Conservation (phyloP, 2,888 invertebrate genomes). For the Diadromus collaris region DNA sequence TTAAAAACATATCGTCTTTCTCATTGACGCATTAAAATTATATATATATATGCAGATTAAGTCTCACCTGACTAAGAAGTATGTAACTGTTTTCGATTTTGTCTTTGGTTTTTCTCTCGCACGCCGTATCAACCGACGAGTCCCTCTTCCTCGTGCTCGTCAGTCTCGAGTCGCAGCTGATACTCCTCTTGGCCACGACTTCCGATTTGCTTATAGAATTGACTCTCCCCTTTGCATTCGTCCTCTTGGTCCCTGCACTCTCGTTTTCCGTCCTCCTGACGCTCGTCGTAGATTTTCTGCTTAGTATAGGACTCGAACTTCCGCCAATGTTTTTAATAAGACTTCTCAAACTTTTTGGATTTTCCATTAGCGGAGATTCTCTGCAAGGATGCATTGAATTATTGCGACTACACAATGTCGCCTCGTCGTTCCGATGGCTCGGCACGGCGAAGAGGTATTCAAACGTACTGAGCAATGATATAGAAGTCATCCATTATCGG, state of each 20-base stretch:
- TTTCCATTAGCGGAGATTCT: conserved; percentile 80
- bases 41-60: not conserved
- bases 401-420: not conserved
- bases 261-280: conserved; percentile 73
- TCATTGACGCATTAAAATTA: not conserved
- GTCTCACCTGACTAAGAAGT: conserved; percentile 76
- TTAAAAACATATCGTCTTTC: not conserved
- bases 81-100: conserved; percentile 78
- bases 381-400: conserved; percentile 74
- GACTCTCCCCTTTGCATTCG: conserved; percentile 76
- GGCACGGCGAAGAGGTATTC: not conserved
- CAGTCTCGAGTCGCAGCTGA: conserved; percentile 79
- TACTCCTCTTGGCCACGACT: conserved; percentile 76
- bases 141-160: conserved; percentile 77
- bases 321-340: conserved; percentile 91
- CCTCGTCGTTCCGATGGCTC: not conserved
- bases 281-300: conserved; percentile 82
- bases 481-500: conserved; percentile 96
- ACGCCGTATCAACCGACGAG: conserved; percentile 76
- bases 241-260: conserved; percentile 72
- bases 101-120: conserved; percentile 76
- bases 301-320: conserved; percentile 90
- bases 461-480: conserved; percentile 89
- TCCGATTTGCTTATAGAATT: conserved; percentile 77
- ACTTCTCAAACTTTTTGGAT: conserved; percentile 88